phyloP scores from a whole-genome alignment of 2,888 invertebrate species.

The Ornithoptera alexandrae region DNA sequence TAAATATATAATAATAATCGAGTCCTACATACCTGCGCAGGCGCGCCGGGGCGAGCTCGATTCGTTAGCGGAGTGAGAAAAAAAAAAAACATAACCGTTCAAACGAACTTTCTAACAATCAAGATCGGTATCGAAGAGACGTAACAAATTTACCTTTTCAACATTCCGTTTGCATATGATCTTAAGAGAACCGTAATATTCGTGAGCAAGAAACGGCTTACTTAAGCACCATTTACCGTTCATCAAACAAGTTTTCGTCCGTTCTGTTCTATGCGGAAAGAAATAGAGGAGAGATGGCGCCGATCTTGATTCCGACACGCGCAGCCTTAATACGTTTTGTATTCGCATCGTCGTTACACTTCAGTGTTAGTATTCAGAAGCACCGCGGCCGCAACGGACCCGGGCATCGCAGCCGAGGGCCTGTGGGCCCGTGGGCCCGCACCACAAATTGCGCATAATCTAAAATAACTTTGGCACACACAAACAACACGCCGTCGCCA shows the following conservation, averaged over 20 bases:
- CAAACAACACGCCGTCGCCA: slow-evolving; percentile 49
- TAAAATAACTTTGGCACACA: slow-evolving; percentile 48
- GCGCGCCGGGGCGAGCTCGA: slow-evolving; percentile 11
- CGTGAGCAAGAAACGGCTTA: slow-evolving; percentile 11
- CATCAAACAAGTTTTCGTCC: slow-evolving; percentile 20
- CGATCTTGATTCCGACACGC: neutral
- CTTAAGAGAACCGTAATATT: slow-evolving; percentile 26
- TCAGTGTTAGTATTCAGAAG: slow-evolving; percentile 30
- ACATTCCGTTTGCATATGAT: slow-evolving; percentile 24
- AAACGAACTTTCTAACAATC: slow-evolving; percentile 26
- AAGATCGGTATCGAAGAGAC: slow-evolving; percentile 19
- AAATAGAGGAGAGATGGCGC: slow-evolving; percentile 6
- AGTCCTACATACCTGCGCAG: slow-evolving; percentile 23
- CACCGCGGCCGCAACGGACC: slow-evolving; percentile 24
- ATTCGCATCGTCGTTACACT: slow-evolving; percentile 1
- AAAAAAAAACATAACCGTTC: slow-evolving; percentile 20
- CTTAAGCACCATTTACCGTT: slow-evolving; percentile 26
- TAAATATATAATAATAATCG: slow-evolving; percentile 24
- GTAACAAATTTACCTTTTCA: slow-evolving; percentile 19
- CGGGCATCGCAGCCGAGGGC: neutral
- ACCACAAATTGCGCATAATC: slow-evolving; percentile 35
- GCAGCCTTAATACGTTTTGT: slow-evolving; percentile 13
- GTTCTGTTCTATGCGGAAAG: slow-evolving; percentile 9
- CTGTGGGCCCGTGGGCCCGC: neutral
- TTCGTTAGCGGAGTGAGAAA: neutral